phyloP scores from a whole-genome alignment of 1,140 invertebrate genomes.

The Hormaphis cornu region DNA sequence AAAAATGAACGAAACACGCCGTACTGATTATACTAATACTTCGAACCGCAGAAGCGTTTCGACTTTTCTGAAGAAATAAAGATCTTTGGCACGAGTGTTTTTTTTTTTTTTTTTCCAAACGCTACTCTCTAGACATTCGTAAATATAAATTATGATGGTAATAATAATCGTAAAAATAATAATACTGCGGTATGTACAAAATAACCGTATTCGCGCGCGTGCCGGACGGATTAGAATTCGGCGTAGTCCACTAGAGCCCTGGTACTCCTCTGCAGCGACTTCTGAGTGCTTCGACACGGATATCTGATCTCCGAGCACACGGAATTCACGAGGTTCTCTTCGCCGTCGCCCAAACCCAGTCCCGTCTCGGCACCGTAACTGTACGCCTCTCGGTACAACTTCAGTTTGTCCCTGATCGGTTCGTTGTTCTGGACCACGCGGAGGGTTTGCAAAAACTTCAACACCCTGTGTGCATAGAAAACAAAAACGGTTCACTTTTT shows the following conservation, averaged over 20 bases:
- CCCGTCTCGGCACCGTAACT: slow-evolving; percentile 8
- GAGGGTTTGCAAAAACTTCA: slow-evolving; percentile 34
- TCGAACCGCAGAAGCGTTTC: no score
- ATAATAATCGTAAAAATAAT: no score
- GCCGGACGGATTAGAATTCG: not conserved
- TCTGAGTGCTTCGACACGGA: slow-evolving; percentile 12
- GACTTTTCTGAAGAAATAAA: no score
- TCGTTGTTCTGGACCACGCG: slow-evolving; percentile 26
- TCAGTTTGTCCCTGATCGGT: slow-evolving; percentile 28
- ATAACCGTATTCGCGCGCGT: not conserved
- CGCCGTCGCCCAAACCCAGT: not conserved
- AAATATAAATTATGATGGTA: no score
- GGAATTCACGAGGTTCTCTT: slow-evolving; percentile 7
- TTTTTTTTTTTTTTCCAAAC: no score
- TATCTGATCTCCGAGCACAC: slow-evolving; percentile 2
- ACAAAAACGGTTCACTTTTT: not conserved
- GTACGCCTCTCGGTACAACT: slow-evolving; percentile 33
- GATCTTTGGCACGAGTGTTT: no score
- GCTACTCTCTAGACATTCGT: no score
- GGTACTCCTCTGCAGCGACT: slow-evolving; percentile 8
- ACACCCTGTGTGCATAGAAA: slow-evolving; percentile 17
- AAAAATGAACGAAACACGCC: no score
- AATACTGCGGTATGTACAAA: not conserved
- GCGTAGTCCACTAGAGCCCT: not conserved
- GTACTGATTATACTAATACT: no score